These are phyloP conservation scores for Gobio gobio DNA, from an alignment of 2,113 vertebrate species.

Conservation along the genomic window DNA sequence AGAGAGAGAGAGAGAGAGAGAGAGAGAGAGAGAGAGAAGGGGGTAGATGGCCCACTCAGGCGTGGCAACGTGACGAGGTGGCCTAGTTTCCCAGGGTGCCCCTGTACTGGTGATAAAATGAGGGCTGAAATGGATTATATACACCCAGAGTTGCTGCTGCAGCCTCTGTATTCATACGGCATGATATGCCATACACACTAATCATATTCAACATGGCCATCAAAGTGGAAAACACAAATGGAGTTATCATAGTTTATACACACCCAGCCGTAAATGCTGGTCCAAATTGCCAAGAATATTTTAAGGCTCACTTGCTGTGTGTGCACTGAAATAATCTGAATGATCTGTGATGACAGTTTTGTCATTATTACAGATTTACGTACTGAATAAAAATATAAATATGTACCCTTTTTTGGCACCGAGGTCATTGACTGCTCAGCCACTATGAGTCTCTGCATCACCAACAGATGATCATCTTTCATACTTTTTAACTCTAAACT, in stretches of 20 bases:
- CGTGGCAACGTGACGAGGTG: slow-evolving; percentile 57
- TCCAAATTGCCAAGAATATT: slow-evolving; percentile 9
- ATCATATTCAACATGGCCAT: slow-evolving; percentile 32
- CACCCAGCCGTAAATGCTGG: slow-evolving; percentile 2
- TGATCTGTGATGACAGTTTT: not conserved
- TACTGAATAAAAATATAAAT: not conserved
- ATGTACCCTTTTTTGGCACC: not conserved
- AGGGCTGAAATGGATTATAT: slow-evolving; percentile 53
- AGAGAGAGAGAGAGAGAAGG: not conserved
- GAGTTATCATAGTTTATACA: slow-evolving; percentile 23
- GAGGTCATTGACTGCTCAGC: not conserved
- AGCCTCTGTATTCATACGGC: slow-evolving; percentile 11
- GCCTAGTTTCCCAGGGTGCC: slow-evolving; percentile 49
- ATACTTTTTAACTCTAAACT: slow-evolving; percentile 72
- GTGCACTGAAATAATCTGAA: not conserved
- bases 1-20: too few relatives aligned
- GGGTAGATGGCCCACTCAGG: slow-evolving; percentile 45
- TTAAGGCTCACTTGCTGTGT: slow-evolving; percentile 12
- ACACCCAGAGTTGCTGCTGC: slow-evolving; percentile 7
- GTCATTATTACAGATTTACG: not conserved
- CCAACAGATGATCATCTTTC: slow-evolving; percentile 67
- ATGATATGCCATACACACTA: slow-evolving; percentile 10
- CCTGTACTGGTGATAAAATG: slow-evolving; percentile 53
- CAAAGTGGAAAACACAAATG: slow-evolving; percentile 35
- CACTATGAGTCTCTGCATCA: not conserved